A percentile compares a stretch with the other conserved stretches of the same genome.
phyloP scores from a whole-genome alignment of 1,140 invertebrate species.

The Chelonus insularis region DNA sequence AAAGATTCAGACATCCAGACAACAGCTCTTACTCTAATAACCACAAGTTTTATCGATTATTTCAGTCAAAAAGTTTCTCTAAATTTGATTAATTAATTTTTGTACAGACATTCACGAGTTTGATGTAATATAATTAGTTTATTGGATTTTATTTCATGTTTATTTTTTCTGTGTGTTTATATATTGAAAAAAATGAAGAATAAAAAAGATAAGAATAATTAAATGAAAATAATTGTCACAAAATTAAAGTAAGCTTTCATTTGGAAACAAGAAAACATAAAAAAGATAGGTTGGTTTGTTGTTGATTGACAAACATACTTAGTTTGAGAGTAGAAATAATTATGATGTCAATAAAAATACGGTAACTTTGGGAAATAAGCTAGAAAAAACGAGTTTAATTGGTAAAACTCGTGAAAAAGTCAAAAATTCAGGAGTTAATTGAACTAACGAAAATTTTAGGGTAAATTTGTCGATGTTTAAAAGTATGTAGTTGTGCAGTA shows the following conservation, averaged over 20 bases:
- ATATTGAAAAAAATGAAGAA: too few species aligned
- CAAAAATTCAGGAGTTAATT: not conserved
- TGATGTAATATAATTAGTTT: too few species aligned
- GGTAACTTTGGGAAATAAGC: not conserved
- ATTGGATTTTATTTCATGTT: too few species aligned
- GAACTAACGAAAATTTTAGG: constrained; percentile 9
- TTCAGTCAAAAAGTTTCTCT: not conserved
- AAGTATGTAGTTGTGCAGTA: not conserved
- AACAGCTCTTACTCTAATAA: constrained; percentile 6
- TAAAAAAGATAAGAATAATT: too few species aligned
- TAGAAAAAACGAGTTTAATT: not conserved
- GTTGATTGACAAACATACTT: too few species aligned
- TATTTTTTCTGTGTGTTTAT: too few species aligned
- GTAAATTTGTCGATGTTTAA: not conserved
- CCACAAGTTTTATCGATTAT: not conserved
- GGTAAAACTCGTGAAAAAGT: not conserved
- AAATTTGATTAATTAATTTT: too few species aligned
- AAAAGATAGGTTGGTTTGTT: too few species aligned
- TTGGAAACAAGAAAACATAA: too few species aligned
- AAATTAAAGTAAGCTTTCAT: too few species aligned
- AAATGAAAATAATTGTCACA: too few species aligned
- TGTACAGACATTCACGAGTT: too few species aligned
- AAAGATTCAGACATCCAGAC: not conserved
- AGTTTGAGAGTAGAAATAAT: not conserved
- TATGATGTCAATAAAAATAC: not conserved